phyloP scores from a whole-genome alignment of 2,888 invertebrate genomes.

The Dicyrtomina minuta region DNA sequence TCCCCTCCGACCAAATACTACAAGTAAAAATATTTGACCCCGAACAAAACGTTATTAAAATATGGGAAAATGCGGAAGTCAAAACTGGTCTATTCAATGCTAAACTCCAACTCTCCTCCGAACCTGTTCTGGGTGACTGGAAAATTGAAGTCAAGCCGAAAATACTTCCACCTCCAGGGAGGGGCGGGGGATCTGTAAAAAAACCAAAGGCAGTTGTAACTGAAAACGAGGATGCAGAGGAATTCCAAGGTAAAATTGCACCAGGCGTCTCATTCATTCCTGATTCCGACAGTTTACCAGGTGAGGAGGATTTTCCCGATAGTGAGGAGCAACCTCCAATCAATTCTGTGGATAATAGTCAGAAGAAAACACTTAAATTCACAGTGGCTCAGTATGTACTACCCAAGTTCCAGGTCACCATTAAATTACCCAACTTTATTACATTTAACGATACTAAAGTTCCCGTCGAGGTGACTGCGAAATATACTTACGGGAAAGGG shows the following conservation, averaged over 20 bases:
- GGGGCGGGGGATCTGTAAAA: background rate
- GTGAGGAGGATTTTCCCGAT: background rate
- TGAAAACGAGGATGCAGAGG: conserved; percentile 5
- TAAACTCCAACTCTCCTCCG: conserved; percentile 73
- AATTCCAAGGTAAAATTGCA: background rate
- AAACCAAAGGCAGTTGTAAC: background rate
- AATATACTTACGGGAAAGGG: conserved; percentile 81
- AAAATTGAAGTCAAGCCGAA: conserved; percentile 56
- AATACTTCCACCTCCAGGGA: background rate
- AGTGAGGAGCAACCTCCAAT: background rate
- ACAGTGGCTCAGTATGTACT: conserved; percentile 86
- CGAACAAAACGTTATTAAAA: conserved; percentile 39
- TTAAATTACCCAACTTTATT: conserved; percentile 77
- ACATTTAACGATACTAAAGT: conserved; percentile 77
- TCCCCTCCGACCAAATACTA: conserved; percentile 59
- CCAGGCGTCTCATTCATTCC: background rate
- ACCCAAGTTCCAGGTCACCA: conserved; percentile 86
- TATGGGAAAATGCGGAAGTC: conserved; percentile 16
- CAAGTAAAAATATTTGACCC: conserved; percentile 37
- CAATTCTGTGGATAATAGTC: too few relatives aligned
- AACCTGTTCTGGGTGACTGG: conserved; percentile 87
- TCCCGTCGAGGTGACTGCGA: conserved; percentile 61
- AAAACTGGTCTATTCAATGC: conserved; percentile 71
- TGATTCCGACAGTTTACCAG: background rate
- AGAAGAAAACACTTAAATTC: conserved; percentile 56